Base-by-base conservation (phyloP, 2,888 invertebrate genomes). In the Leptopterna dolabrata region DNA sequence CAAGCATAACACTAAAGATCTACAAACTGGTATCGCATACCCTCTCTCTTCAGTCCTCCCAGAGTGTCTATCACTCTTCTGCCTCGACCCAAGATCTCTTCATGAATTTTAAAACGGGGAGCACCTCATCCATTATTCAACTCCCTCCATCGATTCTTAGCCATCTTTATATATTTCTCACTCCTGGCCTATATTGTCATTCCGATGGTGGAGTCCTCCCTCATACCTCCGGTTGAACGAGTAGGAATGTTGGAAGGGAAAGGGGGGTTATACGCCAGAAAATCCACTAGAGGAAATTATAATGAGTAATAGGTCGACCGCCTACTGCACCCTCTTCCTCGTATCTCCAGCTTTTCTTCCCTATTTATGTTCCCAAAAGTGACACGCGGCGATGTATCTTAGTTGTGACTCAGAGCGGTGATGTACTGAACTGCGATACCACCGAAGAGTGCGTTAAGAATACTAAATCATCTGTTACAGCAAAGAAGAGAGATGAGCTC, bases 151-250 rank as follows among this genome's bases (percentile, higher is more conserved):
- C 83, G 83, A 83, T 83, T 83, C 83, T 83, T 83, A 70, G 83
- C 83, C 83, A 83, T 83, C 83, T 83, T 83, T 83, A 83, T 83
- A 83, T 83, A 83, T 83, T 83, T 83, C 83, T 63, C 83, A 83
- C 83, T 83, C 83, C 83, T 83, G 83, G 83, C 83, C 83, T 83
- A 83, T 83, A 83, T 83, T 83, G 83, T 83, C 83, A 83, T 83
- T 83, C 83, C 83, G 24, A 27, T 24, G 70, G 83, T 19, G 55
- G 83, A 19, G 45, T 3, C 41, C 41, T 36, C 78, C 78, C 29
- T 16, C 70, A 14, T 70, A 19, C 14, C 29, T 36, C 16, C 16
- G 76, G 36, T 36, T 36, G 36, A 36, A 36, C 36, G 36, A 13
- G 13, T 47, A 43, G 43, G 11, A 43, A 43, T 4, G 11, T 9